Evolutionary conservation across 2,113 vertebrate genomes (phyloP).

Genomic region (Formicarius rufipectus): DNA sequence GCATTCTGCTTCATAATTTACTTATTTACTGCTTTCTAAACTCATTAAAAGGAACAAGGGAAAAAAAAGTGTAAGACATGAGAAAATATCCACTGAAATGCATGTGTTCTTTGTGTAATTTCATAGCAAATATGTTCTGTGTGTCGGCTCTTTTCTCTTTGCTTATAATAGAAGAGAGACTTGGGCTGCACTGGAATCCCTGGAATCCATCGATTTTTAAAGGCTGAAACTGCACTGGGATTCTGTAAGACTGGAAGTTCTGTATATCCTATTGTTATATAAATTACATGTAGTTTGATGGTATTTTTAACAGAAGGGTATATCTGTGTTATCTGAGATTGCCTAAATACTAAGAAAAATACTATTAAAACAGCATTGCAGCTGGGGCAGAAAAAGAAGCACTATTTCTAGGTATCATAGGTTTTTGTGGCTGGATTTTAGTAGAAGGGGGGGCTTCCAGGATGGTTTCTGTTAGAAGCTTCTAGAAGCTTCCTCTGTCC

Average conservation of each 20-base stretch:
- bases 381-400: neutral
- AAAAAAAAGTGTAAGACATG: neutral
- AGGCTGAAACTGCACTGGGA: neutral
- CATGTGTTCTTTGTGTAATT: neutral
- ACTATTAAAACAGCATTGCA: neutral
- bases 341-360: neutral
- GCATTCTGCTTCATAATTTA: neutral
- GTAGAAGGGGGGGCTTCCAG: too few species aligned
- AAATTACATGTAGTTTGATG: neutral
- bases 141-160: neutral
- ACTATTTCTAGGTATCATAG: too few species aligned
- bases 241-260: neutral
- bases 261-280: neutral
- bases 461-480: too few species aligned
- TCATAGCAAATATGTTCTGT: rapidly evolving
- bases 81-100: neutral
- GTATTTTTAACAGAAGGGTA: neutral
- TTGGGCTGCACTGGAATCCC: neutral
- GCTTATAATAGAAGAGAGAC: neutral
- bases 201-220: rapidly evolving
- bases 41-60: neutral
- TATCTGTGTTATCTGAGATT: neutral
- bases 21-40: neutral
- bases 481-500: too few species aligned
- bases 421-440: too few species aligned